Evolutionary conservation across 2,113 vertebrate genomes (phyloP).

Genomic region (Dasypus novemcinctus): DNA sequence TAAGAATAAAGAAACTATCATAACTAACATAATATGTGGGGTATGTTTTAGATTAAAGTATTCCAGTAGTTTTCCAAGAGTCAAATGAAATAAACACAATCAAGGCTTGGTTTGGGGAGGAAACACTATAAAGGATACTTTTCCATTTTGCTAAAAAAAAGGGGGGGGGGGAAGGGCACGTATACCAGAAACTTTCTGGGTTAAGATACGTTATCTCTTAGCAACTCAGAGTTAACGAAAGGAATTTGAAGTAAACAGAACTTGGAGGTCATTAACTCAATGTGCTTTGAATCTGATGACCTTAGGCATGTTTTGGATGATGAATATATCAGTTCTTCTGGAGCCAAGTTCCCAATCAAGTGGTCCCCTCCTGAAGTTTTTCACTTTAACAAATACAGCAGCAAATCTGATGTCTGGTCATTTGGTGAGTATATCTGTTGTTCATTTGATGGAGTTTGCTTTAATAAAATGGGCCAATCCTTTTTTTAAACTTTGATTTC

Average conservation of each 20-base stretch:
- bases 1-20: not conserved
- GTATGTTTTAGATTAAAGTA: not conserved
- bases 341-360: slow-evolving; percentile 92
- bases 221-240: not conserved
- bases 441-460: not conserved
- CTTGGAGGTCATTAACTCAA: not conserved
- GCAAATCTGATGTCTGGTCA: slow-evolving; percentile 94
- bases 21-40: not conserved
- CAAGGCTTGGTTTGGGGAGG: not conserved
- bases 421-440: slow-evolving; percentile 86
- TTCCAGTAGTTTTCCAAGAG: not conserved
- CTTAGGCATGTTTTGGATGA: slow-evolving; percentile 90
- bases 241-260: not conserved
- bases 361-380: slow-evolving; percentile 95
- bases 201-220: not conserved
- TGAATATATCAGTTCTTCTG: slow-evolving; percentile 91
- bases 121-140: not conserved
- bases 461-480: not conserved
- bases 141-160: not conserved
- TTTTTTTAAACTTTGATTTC: not conserved
- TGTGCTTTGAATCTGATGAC: not conserved
- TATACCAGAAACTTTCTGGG: not conserved
- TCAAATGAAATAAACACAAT: not conserved
- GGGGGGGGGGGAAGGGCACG: no score
- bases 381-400: slow-evolving; percentile 93